Conservation (phyloP, 2,888 invertebrate genomes). For the Drosophila subquinaria region DNA sequence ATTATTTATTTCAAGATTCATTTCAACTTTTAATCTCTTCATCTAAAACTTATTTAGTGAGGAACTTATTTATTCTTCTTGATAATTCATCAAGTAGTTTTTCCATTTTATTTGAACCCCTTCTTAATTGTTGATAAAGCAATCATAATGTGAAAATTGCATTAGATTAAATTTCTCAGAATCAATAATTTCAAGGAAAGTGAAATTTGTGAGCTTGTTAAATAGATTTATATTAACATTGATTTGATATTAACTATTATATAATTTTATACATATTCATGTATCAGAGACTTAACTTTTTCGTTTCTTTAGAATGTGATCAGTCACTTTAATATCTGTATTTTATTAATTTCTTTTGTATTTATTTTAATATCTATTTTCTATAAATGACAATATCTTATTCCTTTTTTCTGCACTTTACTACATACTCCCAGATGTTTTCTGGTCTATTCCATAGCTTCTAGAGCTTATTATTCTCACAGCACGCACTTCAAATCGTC, state of each 20-base stretch:
- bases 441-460: conserved; percentile 18
- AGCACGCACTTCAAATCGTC: conserved; percentile 8
- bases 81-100: neutral
- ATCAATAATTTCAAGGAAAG: neutral
- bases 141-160: neutral
- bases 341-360: neutral
- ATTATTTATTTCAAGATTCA: neutral
- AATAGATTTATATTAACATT: neutral
- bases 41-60: neutral
- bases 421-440: neutral
- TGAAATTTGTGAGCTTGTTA: neutral
- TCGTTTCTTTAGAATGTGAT: too few relatives aligned
- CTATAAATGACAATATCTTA: neutral
- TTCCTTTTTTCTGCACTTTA: neutral
- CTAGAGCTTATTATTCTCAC: neutral
- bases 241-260: neutral
- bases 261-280: neutral
- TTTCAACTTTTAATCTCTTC: neutral
- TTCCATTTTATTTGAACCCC: neutral
- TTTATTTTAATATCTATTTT: neutral
- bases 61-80: neutral
- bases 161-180: neutral
- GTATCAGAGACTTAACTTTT: too few relatives aligned
- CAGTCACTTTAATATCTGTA: neutral
- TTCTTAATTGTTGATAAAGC: neutral